Percentiles rank a stretch among this genome's conserved stretches.
These are phyloP conservation scores for Microcebus murinus DNA, from an alignment of 2,113 vertebrate genomes.

Conservation along the genomic window DNA sequence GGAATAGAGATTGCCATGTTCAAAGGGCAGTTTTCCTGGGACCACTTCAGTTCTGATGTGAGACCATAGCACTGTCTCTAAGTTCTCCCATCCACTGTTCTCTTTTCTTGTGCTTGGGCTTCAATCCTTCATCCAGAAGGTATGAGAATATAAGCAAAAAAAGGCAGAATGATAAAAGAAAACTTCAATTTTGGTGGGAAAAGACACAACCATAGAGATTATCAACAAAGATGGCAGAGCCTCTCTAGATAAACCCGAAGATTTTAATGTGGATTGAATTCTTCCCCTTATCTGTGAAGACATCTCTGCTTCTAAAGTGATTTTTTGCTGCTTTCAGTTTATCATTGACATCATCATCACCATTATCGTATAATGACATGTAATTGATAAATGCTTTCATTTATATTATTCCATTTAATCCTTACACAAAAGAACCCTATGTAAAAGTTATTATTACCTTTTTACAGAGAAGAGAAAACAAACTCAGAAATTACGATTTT, in stretches of 20 bases:
- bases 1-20: background rate
- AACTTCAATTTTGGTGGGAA: background rate
- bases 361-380: background rate
- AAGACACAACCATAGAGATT: background rate
- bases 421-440: background rate
- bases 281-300: background rate
- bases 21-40: background rate
- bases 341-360: background rate
- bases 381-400: background rate
- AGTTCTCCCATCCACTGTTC: background rate
- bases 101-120: background rate
- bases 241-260: background rate
- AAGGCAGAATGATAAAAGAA: background rate
- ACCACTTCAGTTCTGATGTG: too few species aligned
- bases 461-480: background rate
- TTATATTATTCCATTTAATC: background rate
- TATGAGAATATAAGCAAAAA: background rate
- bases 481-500: conserved; percentile 1
- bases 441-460: background rate
- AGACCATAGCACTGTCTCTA: background rate
- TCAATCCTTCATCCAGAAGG: background rate
- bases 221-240: background rate
- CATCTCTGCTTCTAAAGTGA: background rate
- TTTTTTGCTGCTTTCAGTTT: background rate
- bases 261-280: background rate